Evolutionary conservation across 2,888 invertebrate species (phyloP).

Genomic region (Hoplodrina blanda): DNA sequence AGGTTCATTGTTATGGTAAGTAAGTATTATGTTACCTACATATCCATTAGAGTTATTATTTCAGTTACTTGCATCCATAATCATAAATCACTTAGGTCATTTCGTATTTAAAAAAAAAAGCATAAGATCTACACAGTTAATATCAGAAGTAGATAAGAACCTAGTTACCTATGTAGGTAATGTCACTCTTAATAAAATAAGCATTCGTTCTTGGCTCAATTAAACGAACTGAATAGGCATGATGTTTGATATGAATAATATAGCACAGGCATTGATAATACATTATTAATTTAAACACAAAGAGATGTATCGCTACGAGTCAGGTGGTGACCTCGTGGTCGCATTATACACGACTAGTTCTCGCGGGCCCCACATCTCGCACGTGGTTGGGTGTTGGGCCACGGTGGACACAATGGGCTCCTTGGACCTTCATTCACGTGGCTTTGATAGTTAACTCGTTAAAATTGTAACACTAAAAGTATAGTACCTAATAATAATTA

Average conservation of each 20-base stretch:
- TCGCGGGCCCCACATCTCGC: slow-evolving; percentile 68
- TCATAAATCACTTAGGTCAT: background rate
- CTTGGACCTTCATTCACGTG: slow-evolving; percentile 32
- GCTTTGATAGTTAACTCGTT: slow-evolving; percentile 10
- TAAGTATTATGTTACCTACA: no score
- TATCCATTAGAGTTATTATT: background rate
- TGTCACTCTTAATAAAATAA: background rate
- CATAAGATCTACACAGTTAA: background rate
- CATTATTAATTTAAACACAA: slow-evolving; percentile 32
- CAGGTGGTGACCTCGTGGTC: slow-evolving; percentile 76
- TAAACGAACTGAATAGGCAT: slow-evolving; percentile 17
- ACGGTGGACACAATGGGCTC: slow-evolving; percentile 18
- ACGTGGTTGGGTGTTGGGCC: slow-evolving; percentile 62
- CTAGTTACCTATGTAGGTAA: background rate
- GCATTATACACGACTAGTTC: slow-evolving; percentile 69
- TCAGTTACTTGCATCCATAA: background rate
- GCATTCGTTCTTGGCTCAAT: slow-evolving; percentile 15
- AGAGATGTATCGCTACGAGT: slow-evolving; percentile 53
- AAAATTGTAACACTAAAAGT: background rate
- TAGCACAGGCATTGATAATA: slow-evolving; percentile 37
- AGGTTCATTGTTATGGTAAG: no score
- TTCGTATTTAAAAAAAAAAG: background rate
- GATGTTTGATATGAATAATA: slow-evolving; percentile 36
- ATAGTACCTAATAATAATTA: background rate
- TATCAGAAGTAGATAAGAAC: slow-evolving; percentile 3